These are phyloP conservation scores for Epinephelus malabaricus DNA, from an alignment of 2,797 vertebrate species.

Conservation along the genomic window DNA sequence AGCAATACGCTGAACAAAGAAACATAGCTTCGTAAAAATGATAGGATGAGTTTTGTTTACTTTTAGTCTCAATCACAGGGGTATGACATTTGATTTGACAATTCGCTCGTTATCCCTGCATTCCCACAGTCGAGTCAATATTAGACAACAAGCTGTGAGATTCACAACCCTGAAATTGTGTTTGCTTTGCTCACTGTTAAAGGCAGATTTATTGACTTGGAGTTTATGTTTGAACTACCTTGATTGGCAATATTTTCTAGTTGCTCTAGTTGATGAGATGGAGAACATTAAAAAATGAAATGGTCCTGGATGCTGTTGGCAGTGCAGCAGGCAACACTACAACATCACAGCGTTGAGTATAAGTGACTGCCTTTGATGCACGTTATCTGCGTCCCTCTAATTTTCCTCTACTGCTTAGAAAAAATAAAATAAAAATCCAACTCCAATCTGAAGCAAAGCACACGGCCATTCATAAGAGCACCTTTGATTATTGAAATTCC, in stretches of 20 bases:
- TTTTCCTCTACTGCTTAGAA: constrained; percentile 38
- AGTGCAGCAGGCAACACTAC: constrained; percentile 19
- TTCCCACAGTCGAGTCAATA: constrained; percentile 31
- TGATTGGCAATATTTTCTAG: constrained; percentile 29
- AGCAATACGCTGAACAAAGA: background rate
- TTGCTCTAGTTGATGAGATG: constrained; percentile 19
- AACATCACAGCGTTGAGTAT: constrained; percentile 39
- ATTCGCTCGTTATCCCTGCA: constrained; percentile 21
- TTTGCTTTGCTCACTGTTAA: constrained; percentile 44
- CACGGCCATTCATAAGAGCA: constrained; percentile 39
- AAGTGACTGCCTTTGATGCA: constrained; percentile 59
- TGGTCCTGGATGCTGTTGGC: constrained; percentile 16
- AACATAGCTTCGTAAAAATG: constrained; percentile 2
- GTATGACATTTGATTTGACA: constrained; percentile 37
- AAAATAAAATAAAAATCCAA: constrained; percentile 28
- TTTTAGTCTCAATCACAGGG: constrained; percentile 28
- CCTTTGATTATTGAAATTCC: constrained; percentile 69
- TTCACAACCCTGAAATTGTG: constrained; percentile 31
- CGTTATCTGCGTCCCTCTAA: constrained; percentile 58
- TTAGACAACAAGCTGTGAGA: constrained; percentile 26
- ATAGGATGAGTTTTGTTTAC: constrained; percentile 27
- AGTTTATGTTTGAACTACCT: constrained; percentile 26
- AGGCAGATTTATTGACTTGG: constrained; percentile 33
- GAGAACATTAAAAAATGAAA: constrained; percentile 41
- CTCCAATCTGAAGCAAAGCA: constrained; percentile 35